Evolutionary conservation across 2,113 vertebrate genomes (phyloP), one percentile per base, ranked within the genome.

Genomic region (Tachysurus fulvidraco): DNA sequence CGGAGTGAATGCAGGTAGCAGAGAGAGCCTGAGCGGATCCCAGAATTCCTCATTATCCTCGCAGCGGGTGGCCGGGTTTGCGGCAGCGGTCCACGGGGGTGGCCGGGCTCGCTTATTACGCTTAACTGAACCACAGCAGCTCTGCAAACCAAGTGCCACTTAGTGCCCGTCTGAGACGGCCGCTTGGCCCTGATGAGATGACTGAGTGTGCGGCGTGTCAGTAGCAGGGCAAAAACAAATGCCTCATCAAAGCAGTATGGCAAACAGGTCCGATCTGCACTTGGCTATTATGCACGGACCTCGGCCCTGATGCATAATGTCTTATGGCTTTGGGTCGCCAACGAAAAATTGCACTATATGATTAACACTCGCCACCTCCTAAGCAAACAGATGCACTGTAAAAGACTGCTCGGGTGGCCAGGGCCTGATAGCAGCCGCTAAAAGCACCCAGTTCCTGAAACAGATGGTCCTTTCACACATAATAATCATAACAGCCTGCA

Each of bases 1-100:
- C 93, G 92, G 92, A 93, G 92, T 93, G 92, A 94, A 95, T 94
- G 93, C 93, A 95, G 93, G 94, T 95, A 93, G 94, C 94, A 93
- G 85, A 83, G 93, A 92, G 93, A 95, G 93, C 93, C 94, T 95
- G 95, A 95, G 94, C 94, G 94, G 94, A 94, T 95, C 94, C 94
- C 92, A 95, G 93, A 95, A 95, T 95, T 95, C 95, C 94, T 95
- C 94, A 95, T 95, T 95, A 95, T 93, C 92, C 71, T 86, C 94
- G 88, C 94, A 93, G 94, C 92, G 87, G 94, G 95, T 91, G 90
- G 93, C 91, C 91, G 92, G 91, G 92, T 93, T 91, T 93, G 94
- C 80, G 86, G 90, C 93, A 92, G 91, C 92, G 93, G 93, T 87
- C 89, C 86, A 83, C 81, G 92, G 94, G 94, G 92, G 93, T 93